Evolutionary conservation across 2,113 vertebrate species (phyloP).

Genomic region (Phainopepla nitens): DNA sequence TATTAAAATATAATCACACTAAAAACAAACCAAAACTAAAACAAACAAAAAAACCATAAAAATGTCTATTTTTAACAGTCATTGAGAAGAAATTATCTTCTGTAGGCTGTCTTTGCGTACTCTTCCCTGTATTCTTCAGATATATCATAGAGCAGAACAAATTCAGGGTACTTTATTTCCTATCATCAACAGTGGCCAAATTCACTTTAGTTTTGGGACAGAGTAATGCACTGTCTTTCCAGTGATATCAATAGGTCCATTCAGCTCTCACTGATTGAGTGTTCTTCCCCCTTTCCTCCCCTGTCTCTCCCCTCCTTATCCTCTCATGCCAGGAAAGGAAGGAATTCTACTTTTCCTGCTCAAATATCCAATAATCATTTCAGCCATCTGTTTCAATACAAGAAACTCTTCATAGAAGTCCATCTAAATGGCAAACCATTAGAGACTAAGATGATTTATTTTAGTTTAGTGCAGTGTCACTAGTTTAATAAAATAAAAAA

Average conservation of each 20-base stretch:
- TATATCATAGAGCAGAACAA: neutral
- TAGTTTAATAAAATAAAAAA: constrained; percentile 67
- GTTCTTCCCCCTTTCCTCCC: neutral
- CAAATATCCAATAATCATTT: constrained; percentile 48
- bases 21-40: too few species aligned
- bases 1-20: neutral
- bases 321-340: constrained; percentile 47
- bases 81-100: neutral
- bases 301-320: neutral
- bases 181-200: neutral
- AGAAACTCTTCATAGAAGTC: constrained; percentile 44
- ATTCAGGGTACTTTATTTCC: neutral
- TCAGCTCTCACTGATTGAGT: neutral
- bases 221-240: neutral
- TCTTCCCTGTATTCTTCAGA: neutral
- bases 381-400: constrained; percentile 31
- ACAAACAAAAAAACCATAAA: neutral
- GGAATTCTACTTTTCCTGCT: constrained; percentile 44
- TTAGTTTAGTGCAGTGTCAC: constrained; percentile 39
- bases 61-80: neutral
- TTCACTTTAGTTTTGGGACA: neutral
- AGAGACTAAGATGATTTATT: constrained; percentile 65
- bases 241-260: neutral
- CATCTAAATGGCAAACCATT: constrained; percentile 35
- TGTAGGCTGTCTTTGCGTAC: neutral